A percentile compares a stretch with the other conserved stretches of the same genome.
phyloP scores from a whole-genome alignment of 1,140 invertebrate species.

The Bombus vancouverensis region DNA sequence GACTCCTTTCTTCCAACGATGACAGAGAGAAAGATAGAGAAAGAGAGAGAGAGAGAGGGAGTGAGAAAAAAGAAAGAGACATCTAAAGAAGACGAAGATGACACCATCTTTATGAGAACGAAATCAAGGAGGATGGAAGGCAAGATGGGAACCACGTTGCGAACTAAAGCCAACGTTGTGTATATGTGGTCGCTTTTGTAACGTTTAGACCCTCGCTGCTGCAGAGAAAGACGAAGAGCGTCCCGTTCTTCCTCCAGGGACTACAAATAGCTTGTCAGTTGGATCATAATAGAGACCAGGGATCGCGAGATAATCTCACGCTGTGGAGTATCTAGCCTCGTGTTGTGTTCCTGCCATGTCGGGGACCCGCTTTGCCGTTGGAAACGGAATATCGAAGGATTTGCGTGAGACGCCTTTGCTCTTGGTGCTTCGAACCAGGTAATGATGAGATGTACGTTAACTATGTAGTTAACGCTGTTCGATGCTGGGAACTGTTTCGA shows the following conservation, averaged over 20 bases:
- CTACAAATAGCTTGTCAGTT: slow-evolving; percentile 78
- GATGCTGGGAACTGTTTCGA: background rate
- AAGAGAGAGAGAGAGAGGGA: background rate
- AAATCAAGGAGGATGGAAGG: background rate
- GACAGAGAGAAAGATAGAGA: background rate
- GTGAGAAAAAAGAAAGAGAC: background rate
- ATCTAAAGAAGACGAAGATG: background rate
- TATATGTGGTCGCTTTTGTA: slow-evolving; percentile 53
- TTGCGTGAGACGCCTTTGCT: background rate
- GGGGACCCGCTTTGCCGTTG: background rate
- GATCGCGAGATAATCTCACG: slow-evolving; percentile 74
- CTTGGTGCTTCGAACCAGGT: background rate
- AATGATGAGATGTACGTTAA: background rate
- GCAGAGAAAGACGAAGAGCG: slow-evolving; percentile 31
- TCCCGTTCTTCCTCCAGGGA: slow-evolving; percentile 60
- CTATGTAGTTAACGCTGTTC: too few relatives aligned
- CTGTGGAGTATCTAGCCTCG: slow-evolving; percentile 34
- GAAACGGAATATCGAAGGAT: slow-evolving; percentile 31
- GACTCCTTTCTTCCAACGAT: slow-evolving; percentile 13
- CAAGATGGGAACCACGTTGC: background rate
- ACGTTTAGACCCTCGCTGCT: slow-evolving; percentile 46
- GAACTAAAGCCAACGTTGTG: background rate
- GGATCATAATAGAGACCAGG: slow-evolving; percentile 76
- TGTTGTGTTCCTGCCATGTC: background rate
- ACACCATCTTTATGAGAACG: background rate